phyloP scores from a whole-genome alignment of 2,888 invertebrate genomes.

The Rapana venosa region DNA sequence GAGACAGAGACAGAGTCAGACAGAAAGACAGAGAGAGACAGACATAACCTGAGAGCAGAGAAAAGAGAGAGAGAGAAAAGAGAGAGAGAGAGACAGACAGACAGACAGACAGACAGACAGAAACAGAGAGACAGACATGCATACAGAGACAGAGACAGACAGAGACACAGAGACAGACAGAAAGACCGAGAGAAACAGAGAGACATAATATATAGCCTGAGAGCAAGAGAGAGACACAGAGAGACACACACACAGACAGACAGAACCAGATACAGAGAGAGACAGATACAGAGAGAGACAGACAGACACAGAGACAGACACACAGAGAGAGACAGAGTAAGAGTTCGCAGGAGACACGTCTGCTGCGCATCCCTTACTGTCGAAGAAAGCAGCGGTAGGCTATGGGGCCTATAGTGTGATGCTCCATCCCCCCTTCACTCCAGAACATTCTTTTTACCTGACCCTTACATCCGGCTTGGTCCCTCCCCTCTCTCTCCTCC shows the following conservation, averaged over 20 bases:
- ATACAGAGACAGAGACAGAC: background rate
- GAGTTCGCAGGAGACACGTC: slow-evolving; percentile 18
- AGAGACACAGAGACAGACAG: background rate
- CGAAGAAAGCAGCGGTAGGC: background rate
- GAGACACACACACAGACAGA: background rate
- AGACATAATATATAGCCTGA: no score
- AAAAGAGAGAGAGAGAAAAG: background rate
- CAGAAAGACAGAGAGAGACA: background rate
- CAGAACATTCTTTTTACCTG: slow-evolving; percentile 22
- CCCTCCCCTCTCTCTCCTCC: background rate
- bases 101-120: background rate
- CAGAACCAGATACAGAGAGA: no score
- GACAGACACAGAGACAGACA: background rate
- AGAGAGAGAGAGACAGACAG: background rate
- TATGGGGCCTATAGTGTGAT: no score
- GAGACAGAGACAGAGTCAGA: background rate
- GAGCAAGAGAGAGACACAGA: no score
- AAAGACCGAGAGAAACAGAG: background rate
- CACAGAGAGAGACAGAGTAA: background rate
- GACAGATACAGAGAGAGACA: background rate
- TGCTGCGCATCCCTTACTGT: slow-evolving; percentile 15
- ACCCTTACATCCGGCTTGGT: slow-evolving; percentile 12
- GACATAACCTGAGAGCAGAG: no score
- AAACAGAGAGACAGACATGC: background rate
- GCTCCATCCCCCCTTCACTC: background rate